These are phyloP conservation scores for Allophyes oxyacanthae DNA, from an alignment of 2,888 invertebrate species.

Conservation along the genomic window DNA sequence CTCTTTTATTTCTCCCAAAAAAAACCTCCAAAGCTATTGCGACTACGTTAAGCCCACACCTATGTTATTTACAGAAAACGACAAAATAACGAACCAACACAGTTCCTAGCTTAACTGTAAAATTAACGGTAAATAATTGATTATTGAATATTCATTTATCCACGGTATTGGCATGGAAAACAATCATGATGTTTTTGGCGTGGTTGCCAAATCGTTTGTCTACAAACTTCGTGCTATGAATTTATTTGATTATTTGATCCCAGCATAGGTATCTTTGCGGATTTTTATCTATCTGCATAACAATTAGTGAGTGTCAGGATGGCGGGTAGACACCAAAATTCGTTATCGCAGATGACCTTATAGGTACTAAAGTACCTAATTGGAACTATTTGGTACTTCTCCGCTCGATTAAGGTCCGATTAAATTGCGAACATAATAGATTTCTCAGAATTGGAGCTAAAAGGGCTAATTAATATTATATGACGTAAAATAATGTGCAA, in stretches of 20 bases:
- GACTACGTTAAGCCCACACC: background rate
- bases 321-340: too few relatives aligned
- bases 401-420: too few relatives aligned
- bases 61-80: background rate
- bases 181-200: slow-evolving; percentile 54
- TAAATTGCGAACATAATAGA: too few relatives aligned
- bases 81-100: background rate
- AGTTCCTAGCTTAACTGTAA: slow-evolving; percentile 1
- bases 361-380: too few relatives aligned
- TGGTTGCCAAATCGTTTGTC: slow-evolving; percentile 56
- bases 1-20: slow-evolving; percentile 39
- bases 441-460: too few relatives aligned
- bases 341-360: too few relatives aligned
- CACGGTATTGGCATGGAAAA: slow-evolving; percentile 46
- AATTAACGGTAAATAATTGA: slow-evolving; percentile 37
- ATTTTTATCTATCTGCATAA: slow-evolving; percentile 16
- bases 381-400: too few relatives aligned
- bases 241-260: slow-evolving; percentile 50
- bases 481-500: background rate
- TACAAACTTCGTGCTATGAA: slow-evolving; percentile 49
- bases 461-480: too few relatives aligned
- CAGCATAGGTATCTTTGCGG: slow-evolving; percentile 27
- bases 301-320: too few relatives aligned
- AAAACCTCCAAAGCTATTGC: background rate
- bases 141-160: slow-evolving; percentile 52